phyloP scores from a whole-genome alignment of 2,888 invertebrate genomes.

The Frankliniella intonsa region DNA sequence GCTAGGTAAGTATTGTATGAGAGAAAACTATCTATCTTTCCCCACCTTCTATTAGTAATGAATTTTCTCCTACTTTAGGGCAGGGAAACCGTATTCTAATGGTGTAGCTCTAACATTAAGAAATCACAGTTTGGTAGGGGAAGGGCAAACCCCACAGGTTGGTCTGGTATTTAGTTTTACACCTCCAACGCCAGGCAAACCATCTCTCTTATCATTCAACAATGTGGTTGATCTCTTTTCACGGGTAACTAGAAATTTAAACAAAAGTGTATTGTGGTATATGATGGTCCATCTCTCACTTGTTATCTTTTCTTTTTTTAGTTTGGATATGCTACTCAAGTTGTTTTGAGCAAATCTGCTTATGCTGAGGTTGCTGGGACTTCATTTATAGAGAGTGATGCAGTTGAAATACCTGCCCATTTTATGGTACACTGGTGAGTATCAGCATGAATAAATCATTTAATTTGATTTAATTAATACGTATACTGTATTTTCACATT shows the following conservation, averaged over 20 bases:
- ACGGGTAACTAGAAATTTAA: conserved; percentile 49
- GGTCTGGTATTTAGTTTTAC: conserved; percentile 81
- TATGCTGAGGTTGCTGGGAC: conserved; percentile 81
- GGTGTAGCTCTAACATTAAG: background rate
- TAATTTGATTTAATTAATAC: background rate
- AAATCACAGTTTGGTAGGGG: conserved; percentile 33
- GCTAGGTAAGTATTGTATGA: conserved; percentile 44
- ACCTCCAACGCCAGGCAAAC: conserved; percentile 58
- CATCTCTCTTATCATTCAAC: conserved; percentile 66
- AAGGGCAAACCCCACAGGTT: conserved; percentile 57
- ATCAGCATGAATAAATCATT: conserved; percentile 15
- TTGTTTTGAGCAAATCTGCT: conserved; percentile 73
- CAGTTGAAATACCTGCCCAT: conserved; percentile 74
- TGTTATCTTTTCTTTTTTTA: conserved; percentile 42
- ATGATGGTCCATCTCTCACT: background rate
- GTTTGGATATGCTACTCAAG: conserved; percentile 84
- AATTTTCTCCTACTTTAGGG: background rate
- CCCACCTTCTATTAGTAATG: background rate
- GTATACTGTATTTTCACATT: background rate
- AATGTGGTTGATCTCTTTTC: conserved; percentile 74
- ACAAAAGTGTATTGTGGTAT: background rate
- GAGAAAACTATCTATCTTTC: background rate
- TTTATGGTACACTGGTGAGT: conserved; percentile 72
- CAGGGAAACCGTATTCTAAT: background rate
- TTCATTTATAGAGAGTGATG: conserved; percentile 91